These are phyloP conservation scores for Neogale vison DNA, from an alignment of 2,113 vertebrate species.

Conservation along the genomic window DNA sequence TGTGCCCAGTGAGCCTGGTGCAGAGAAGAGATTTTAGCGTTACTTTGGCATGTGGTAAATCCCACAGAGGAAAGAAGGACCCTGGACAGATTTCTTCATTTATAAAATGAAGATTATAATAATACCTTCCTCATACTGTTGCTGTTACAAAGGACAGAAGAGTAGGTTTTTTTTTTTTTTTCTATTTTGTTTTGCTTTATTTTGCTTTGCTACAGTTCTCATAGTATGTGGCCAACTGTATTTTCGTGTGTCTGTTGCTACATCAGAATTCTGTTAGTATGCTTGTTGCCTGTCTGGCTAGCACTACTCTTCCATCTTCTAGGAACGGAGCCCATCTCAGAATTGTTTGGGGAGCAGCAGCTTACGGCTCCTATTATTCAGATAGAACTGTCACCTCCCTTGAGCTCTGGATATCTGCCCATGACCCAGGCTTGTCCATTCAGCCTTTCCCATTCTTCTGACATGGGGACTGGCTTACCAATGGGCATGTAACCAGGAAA, in stretches of 20 bases:
- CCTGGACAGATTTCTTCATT: neutral
- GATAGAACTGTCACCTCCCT: neutral
- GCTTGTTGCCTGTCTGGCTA: neutral
- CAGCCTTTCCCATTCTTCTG: neutral
- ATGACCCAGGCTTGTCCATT: neutral
- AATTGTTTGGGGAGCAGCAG: neutral
- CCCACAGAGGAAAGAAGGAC: neutral
- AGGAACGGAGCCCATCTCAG: neutral
- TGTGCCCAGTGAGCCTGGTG: neutral
- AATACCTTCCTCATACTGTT: neutral
- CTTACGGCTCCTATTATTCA: neutral
- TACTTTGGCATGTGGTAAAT: neutral
- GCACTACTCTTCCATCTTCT: neutral
- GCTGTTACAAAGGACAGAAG: neutral
- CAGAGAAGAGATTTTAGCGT: neutral
- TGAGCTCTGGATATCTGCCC: fast-evolving
- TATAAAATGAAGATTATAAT: neutral
- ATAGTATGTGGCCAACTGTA: neutral
- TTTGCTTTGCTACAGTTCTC: neutral
- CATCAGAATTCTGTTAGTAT: neutral
- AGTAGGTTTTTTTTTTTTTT: neutral
- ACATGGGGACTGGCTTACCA: neutral
- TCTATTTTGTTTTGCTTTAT: neutral
- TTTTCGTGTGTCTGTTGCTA: neutral
- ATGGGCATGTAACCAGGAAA: neutral